phyloP scores from a whole-genome alignment of 2,797 vertebrate species.

The Peromyscus eremicus region DNA sequence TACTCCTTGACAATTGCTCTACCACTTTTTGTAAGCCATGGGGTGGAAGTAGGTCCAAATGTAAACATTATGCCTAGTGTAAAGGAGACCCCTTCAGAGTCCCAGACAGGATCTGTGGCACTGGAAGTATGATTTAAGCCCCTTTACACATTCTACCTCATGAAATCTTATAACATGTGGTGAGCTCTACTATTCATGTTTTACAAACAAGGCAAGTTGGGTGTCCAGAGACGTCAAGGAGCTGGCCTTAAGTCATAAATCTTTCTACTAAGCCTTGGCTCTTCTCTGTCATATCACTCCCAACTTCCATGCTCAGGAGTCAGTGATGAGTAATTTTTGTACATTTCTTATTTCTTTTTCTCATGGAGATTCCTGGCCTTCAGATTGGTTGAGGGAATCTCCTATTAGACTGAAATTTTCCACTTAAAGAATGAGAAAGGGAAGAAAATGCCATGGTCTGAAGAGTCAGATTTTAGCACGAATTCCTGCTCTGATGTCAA shows the following conservation, averaged over 20 bases:
- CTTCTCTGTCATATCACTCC: background rate
- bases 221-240: background rate
- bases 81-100: background rate
- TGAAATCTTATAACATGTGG: background rate
- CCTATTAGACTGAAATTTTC: constrained; percentile 22
- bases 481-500: background rate
- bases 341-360: background rate
- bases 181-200: background rate
- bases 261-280: background rate
- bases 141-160: background rate
- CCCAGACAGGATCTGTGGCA: background rate
- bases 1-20: background rate
- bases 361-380: background rate
- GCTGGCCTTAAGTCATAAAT: background rate
- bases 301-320: constrained; percentile 1
- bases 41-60: background rate
- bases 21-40: background rate
- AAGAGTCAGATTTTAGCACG: background rate
- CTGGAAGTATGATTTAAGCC: background rate
- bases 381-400: background rate
- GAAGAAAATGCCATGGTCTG: background rate
- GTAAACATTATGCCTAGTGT: background rate
- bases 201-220: background rate
- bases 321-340: background rate
- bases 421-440: background rate